These are phyloP conservation scores for Synchiropus splendidus DNA, from an alignment of 2,113 vertebrate genomes.

Conservation along the genomic window DNA sequence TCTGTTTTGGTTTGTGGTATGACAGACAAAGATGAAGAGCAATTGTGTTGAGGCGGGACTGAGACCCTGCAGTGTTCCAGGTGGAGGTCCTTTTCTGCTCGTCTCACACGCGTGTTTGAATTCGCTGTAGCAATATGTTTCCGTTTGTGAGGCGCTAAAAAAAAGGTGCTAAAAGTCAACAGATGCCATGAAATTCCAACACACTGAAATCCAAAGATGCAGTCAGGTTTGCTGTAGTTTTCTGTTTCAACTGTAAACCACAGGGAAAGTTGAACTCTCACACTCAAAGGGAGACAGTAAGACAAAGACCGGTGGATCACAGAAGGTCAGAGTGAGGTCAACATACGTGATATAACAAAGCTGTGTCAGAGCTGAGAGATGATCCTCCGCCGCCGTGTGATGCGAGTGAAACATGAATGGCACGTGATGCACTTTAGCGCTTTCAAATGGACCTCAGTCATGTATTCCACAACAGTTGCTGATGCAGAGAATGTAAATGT, in stretches of 20 bases:
- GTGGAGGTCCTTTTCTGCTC: background rate
- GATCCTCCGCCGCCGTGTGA: conserved; percentile 11
- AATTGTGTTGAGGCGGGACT: too few relatives aligned
- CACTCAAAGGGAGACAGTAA: conserved; percentile 24
- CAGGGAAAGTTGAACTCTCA: conserved; percentile 36
- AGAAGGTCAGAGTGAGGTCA: too few relatives aligned
- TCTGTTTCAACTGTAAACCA: too few relatives aligned
- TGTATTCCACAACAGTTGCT: conserved; percentile 9
- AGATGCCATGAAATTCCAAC: background rate
- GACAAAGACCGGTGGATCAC: too few relatives aligned
- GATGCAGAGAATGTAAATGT: conserved; percentile 39
- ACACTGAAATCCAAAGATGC: conserved; percentile 30
- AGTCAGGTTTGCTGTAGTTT: background rate
- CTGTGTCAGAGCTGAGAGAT: conserved; percentile 33
- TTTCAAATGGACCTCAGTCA: conserved; percentile 29
- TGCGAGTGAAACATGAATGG: conserved; percentile 28
- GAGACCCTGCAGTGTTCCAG: too few relatives aligned
- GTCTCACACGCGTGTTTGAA: conserved; percentile 1
- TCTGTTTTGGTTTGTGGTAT: background rate
- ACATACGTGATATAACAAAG: too few relatives aligned
- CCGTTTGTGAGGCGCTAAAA: conserved; percentile 29
- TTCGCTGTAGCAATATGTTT: conserved; percentile 50
- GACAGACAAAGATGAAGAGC: too few relatives aligned
- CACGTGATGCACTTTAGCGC: conserved; percentile 60
- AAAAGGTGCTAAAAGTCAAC: conserved; percentile 39